Conservation (phyloP, 2,888 invertebrate genomes). For the Steinernema scapterisci region DNA sequence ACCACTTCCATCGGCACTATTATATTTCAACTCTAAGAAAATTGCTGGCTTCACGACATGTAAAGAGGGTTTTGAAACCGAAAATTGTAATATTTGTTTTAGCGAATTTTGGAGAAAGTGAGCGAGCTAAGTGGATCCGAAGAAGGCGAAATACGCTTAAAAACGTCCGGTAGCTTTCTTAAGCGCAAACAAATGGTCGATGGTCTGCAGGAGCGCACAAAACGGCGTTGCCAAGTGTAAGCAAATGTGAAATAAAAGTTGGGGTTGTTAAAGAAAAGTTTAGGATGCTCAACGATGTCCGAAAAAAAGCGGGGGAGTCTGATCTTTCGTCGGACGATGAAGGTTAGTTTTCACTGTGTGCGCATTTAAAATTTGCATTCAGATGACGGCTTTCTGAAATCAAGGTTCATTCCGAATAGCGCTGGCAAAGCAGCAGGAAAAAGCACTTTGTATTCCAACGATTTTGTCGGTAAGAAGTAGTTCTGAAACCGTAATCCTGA, state of each 20-base stretch:
- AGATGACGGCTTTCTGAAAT: conserved; percentile 19
- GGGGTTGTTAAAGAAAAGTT: background rate
- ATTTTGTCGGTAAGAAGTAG: background rate
- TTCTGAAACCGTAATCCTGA: too few species aligned
- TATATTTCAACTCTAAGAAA: conserved; percentile 36
- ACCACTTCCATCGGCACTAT: conserved; percentile 43
- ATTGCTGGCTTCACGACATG: conserved; percentile 37
- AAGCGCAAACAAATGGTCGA: background rate
- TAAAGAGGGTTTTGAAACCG: conserved; percentile 3
- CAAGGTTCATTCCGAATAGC: background rate
- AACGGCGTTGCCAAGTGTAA: conserved; percentile 24
- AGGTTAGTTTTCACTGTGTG: background rate
- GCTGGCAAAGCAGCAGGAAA: background rate
- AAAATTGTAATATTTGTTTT: background rate
- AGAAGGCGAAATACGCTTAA: background rate
- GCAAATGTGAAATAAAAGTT: background rate
- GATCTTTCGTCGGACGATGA: conserved; percentile 28
- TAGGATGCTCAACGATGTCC: conserved; percentile 10
- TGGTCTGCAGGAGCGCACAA: conserved; percentile 4
- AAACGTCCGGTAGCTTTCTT: background rate
- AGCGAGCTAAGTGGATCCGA: conserved; percentile 5
- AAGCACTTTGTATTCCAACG: background rate
- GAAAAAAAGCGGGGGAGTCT: background rate
- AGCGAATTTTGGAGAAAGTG: conserved; percentile 21
- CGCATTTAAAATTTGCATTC: background rate